Percentiles rank a stretch among this genome's conserved stretches.
phyloP scores from a whole-genome alignment of 2,888 invertebrate genomes.

The Uropetala carovei region DNA sequence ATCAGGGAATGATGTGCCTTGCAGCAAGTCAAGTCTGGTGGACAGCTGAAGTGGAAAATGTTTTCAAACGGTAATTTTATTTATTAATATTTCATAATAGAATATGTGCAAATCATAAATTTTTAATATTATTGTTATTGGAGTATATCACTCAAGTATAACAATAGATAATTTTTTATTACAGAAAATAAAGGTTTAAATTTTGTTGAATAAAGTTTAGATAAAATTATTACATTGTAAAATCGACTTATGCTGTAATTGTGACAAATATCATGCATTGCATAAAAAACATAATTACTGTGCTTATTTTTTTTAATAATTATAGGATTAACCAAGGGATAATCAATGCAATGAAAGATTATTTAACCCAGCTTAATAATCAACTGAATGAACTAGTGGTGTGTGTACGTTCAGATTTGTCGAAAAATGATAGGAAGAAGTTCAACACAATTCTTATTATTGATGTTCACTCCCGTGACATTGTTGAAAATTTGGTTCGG shows the following conservation, averaged over 20 bases:
- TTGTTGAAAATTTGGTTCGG: conserved; percentile 83
- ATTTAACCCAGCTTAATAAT: conserved; percentile 85
- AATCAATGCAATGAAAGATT: conserved; percentile 94
- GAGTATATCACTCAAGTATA: no score
- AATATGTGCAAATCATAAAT: no score
- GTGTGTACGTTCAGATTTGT: conserved; percentile 82
- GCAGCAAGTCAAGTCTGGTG: conserved; percentile 96
- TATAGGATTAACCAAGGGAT: conserved; percentile 77
- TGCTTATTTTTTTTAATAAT: neutral
- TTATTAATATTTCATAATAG: neutral
- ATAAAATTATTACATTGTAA: no score
- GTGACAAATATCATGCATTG: no score
- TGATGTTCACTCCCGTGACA: conserved; percentile 94
- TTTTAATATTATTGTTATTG: no score
- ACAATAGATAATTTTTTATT: no score
- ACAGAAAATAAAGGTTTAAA: no score
- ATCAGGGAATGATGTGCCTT: conserved; percentile 91
- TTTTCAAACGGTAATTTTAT: conserved; percentile 79
- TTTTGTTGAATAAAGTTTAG: no score
- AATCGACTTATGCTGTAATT: no score
- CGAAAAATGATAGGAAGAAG: conserved; percentile 89
- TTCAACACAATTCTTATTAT: conserved; percentile 93
- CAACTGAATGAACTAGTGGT: conserved; percentile 91
- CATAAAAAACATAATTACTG: no score
- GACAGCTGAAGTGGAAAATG: conserved; percentile 96